Base-by-base conservation (phyloP, 2,888 invertebrate species). In the Cancer borealis region DNA sequence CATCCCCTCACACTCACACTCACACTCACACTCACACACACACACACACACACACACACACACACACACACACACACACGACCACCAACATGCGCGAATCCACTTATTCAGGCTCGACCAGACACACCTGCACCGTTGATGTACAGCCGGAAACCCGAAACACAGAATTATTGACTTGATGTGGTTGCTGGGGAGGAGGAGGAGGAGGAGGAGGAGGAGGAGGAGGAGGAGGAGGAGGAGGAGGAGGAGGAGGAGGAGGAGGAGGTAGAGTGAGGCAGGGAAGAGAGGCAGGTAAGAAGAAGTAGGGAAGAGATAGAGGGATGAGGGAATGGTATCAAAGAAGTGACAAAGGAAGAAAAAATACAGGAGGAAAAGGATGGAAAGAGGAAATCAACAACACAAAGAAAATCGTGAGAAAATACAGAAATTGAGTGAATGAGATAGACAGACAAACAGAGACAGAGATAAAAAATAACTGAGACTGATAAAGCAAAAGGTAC, bases 11-110 rank as follows among this genome's bases (percentile, higher is more conserved):
- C 66, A 66, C 66, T n/a, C 66, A 73, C 73, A 66, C 66, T 17
- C 66, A 2, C 66, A 2, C 66, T 0, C 66, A 66, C 66, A 66
- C 66, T 0, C 66, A 4, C 66, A 66, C 66, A 66, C 66, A 66
- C 66, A 66, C 66, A 66, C 79, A 79, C 79, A 79, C 79, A 79
- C 79, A n/a, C 79, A n/a, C 79, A 79, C 79, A 79, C 66, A 79
- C 79, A 79, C 79, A 79, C 79, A 79, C 79, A 79, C 79, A 66
- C 79, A 79, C 79, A 79, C 79, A 26, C 30, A 21, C 30, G 79
- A 10, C 79, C 30, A 79, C 79, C 79, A 30, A 30, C 79, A 26
- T 79, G 30, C 30, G 5, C 79, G 26, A 30, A 10, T 79, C 30
- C 12, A 26, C 30, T 79, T 30, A 26, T 30, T 79, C 79, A 79